Evolutionary conservation across 1,140 invertebrate genomes (phyloP).

Genomic region (Phortica variegata): DNA sequence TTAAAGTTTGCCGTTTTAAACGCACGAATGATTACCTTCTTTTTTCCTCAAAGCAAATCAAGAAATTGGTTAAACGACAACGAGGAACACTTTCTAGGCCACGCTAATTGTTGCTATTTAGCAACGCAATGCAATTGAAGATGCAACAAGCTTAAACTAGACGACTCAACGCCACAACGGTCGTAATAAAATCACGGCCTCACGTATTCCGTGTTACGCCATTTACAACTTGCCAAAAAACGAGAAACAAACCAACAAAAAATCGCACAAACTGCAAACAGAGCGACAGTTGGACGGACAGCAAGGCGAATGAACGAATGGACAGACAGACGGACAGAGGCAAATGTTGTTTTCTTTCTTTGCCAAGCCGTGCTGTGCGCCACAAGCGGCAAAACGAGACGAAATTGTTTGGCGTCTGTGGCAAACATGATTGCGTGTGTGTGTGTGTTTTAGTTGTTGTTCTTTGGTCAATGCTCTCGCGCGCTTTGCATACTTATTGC

Average conservation of each 20-base stretch:
- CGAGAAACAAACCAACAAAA: constrained; percentile 20
- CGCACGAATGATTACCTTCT: too few relatives aligned
- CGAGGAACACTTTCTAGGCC: constrained; percentile 34
- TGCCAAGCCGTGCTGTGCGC: too few relatives aligned
- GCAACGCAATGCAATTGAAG: constrained; percentile 25
- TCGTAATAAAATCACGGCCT: constrained; percentile 48
- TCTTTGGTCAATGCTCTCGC: too few relatives aligned
- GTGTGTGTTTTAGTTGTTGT: too few relatives aligned
- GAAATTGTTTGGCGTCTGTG: too few relatives aligned
- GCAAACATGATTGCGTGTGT: not conserved
- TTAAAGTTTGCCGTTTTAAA: too few relatives aligned
- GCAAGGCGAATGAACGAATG: constrained; percentile 15
- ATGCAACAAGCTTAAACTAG: too few relatives aligned
- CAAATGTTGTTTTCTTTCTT: too few relatives aligned
- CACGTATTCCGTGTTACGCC: constrained; percentile 54
- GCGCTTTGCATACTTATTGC: too few relatives aligned
- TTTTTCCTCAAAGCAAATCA: too few relatives aligned
- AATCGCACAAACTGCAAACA: not conserved
- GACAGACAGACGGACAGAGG: constrained; percentile 7
- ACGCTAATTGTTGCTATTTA: constrained; percentile 55
- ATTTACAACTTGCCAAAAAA: constrained; percentile 38
- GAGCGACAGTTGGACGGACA: constrained; percentile 14
- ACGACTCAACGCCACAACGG: constrained; percentile 17
- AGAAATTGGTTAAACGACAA: too few relatives aligned
- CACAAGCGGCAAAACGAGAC: too few relatives aligned